These are phyloP conservation scores for Xestoiulus laeticollis DNA, from an alignment of 2,888 invertebrate species.

Conservation along the genomic window DNA sequence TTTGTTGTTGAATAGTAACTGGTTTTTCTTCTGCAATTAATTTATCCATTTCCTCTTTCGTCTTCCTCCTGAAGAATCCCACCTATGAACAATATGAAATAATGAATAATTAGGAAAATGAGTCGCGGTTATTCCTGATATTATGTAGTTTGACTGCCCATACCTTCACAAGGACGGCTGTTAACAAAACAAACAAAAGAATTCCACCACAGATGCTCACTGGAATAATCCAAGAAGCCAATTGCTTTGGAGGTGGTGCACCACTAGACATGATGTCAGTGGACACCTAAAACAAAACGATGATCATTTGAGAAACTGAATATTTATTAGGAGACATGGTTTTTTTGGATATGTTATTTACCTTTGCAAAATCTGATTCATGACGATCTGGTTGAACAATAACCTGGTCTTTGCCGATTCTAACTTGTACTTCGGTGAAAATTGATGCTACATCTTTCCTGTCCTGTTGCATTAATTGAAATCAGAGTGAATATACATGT, in stretches of 20 bases:
- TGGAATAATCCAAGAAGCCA: slow-evolving; percentile 52
- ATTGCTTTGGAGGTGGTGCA: slow-evolving; percentile 22
- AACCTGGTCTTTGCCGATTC: background rate
- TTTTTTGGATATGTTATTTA: background rate
- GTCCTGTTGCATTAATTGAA: background rate
- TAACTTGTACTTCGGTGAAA: slow-evolving; percentile 17
- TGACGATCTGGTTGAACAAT: slow-evolving; percentile 32
- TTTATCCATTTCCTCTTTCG: slow-evolving; percentile 57
- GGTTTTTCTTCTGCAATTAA: background rate
- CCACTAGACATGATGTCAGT: slow-evolving; percentile 48
- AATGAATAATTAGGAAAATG: background rate
- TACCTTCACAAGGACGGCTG: slow-evolving; percentile 45
- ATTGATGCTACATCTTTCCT: background rate
- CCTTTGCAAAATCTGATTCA: slow-evolving; percentile 20
- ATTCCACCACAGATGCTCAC: slow-evolving; percentile 45
- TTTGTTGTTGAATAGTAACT: background rate
- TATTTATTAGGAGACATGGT: too few species aligned
- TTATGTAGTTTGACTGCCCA: background rate
- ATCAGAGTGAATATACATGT: background rate
- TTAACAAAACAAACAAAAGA: slow-evolving; percentile 25
- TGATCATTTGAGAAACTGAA: too few species aligned
- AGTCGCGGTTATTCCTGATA: background rate
- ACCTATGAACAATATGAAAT: background rate
- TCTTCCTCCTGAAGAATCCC: slow-evolving; percentile 57
- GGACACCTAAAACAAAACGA: background rate